phyloP scores from a whole-genome alignment of 1,140 invertebrate genomes.

The Triops longicaudatus region DNA sequence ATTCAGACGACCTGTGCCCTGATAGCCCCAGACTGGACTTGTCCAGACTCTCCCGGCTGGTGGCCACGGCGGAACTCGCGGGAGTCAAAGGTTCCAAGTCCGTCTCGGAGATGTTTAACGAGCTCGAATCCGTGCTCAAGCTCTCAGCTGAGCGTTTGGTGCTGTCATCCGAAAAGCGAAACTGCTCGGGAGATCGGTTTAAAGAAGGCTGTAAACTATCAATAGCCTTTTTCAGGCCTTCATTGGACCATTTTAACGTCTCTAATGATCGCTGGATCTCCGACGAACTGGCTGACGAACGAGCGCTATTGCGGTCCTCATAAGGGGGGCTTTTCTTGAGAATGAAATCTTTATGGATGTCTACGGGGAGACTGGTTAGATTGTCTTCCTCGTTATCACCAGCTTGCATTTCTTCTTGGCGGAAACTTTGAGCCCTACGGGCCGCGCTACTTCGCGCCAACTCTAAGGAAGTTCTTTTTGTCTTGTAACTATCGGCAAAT shows the following conservation, averaged over 20 bases:
- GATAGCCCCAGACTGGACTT: background rate
- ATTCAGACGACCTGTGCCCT: background rate
- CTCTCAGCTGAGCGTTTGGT: slow-evolving; percentile 26
- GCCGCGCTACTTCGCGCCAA: background rate
- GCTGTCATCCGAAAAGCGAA: slow-evolving; percentile 26
- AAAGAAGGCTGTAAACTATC: slow-evolving; percentile 23
- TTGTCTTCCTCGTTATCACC: slow-evolving; percentile 22
- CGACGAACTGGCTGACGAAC: background rate
- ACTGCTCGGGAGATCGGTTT: slow-evolving; percentile 27
- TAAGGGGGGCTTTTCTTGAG: slow-evolving; percentile 24
- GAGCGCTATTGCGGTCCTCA: background rate
- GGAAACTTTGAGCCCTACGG: slow-evolving; percentile 18
- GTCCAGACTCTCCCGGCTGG: slow-evolving; percentile 25
- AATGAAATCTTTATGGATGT: slow-evolving; percentile 28
- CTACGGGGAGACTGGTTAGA: slow-evolving; percentile 24
- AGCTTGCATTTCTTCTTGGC: slow-evolving; percentile 3
- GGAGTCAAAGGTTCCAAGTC: slow-evolving; percentile 19
- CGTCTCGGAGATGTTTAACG: slow-evolving; percentile 29
- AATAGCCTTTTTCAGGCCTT: slow-evolving; percentile 30
- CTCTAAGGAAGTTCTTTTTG: background rate
- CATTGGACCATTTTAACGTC: slow-evolving; percentile 28
- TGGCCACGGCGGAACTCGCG: background rate
- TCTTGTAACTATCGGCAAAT: background rate
- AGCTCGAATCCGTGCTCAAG: slow-evolving; percentile 27
- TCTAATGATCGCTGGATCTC: slow-evolving; percentile 26